A percentile compares a stretch with the other conserved stretches of the same genome.
Conservation (phyloP, 2,888 invertebrate species). For the Heliconius ismenius region DNA sequence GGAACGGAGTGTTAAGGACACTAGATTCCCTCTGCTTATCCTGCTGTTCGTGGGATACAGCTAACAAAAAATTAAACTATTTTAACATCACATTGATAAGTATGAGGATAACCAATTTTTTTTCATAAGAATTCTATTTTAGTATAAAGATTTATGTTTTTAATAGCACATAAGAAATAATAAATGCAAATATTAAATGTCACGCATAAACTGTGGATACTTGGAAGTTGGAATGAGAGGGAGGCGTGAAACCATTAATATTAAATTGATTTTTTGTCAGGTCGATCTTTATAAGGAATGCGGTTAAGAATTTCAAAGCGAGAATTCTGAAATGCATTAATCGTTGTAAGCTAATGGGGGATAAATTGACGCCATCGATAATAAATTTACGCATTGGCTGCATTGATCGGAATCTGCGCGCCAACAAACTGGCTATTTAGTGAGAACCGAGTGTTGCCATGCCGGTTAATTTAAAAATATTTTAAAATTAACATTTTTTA, state of each 20-base stretch:
- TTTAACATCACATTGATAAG: not conserved
- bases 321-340: conserved; percentile 37
- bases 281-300: conserved; percentile 30
- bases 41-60: too few relatives aligned
- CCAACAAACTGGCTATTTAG: conserved; percentile 54
- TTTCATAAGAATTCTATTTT: not conserved
- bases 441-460: conserved; percentile 47
- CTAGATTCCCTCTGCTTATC: too few relatives aligned
- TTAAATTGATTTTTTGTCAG: conserved; percentile 27
- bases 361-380: conserved; percentile 59
- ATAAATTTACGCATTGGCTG: conserved; percentile 62
- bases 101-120: not conserved
- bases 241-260: conserved; percentile 30
- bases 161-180: conserved; percentile 3
- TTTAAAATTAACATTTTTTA: not conserved
- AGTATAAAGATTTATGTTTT: not conserved
- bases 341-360: conserved; percentile 45
- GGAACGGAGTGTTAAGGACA: too few relatives aligned
- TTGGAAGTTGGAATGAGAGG: conserved; percentile 20
- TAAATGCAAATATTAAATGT: conserved; percentile 6
- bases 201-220: conserved; percentile 11
- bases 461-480: conserved; percentile 56
- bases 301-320: conserved; percentile 23
- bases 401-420: conserved; percentile 48
- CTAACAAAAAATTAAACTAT: not conserved